Percentiles rank a stretch among this genome's conserved stretches.
Conservation (phyloP, 2,113 vertebrate genomes). For the Varanus komodoensis region DNA sequence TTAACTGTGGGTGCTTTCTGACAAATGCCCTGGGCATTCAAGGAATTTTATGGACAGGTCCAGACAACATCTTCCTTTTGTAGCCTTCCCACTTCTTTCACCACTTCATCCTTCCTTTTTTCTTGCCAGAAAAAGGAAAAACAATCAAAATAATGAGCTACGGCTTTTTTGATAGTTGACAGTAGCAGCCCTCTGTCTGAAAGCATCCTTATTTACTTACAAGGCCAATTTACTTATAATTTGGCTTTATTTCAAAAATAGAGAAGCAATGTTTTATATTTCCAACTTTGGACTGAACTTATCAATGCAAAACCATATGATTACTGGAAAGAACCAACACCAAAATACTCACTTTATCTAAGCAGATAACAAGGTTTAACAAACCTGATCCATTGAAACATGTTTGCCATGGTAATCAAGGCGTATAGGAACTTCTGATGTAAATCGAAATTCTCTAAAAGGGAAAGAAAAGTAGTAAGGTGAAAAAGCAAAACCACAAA, state of each 20-base stretch:
- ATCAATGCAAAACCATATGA: neutral
- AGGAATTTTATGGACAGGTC: too few species aligned
- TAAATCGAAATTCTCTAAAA: slow-evolving; percentile 95
- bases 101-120: too few species aligned
- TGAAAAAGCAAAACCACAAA: neutral
- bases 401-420: slow-evolving; percentile 98
- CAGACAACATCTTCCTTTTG: too few species aligned
- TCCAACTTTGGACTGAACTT: neutral
- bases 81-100: too few species aligned
- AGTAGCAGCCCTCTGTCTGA: too few species aligned
- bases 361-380: slow-evolving; percentile 37
- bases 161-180: too few species aligned
- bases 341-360: neutral
- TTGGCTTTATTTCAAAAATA: neutral
- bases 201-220: neutral
- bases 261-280: fast-evolving
- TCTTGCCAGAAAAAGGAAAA: too few species aligned
- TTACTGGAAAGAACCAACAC: neutral
- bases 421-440: slow-evolving; percentile 95
- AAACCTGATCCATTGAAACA: slow-evolving; percentile 91
- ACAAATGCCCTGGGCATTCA: too few species aligned
- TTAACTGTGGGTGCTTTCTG: neutral
- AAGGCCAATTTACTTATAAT: neutral
- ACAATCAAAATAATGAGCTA: too few species aligned
- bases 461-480: neutral